A percentile compares a stretch with the other conserved stretches of the same genome.
phyloP scores from a whole-genome alignment of 2,888 invertebrate species.

The Chromoteleia sp. region DNA sequence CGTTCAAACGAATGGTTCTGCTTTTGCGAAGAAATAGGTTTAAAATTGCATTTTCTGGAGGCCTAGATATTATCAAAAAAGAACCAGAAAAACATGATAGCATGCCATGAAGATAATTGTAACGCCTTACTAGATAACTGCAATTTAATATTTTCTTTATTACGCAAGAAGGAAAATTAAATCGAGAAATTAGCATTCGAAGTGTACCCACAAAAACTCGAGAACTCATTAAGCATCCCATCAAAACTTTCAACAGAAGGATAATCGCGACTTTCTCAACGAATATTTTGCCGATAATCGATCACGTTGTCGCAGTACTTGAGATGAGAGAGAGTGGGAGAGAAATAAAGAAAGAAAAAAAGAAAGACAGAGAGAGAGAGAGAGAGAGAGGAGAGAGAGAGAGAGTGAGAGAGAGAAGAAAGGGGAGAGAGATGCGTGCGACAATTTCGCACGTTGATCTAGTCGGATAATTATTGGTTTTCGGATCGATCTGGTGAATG shows the following conservation, averaged over 20 bases:
- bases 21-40: constrained; percentile 19
- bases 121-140: background rate
- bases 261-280: constrained; percentile 68
- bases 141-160: constrained; percentile 19
- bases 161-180: constrained; percentile 9
- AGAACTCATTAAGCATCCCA: constrained; percentile 22
- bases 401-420: too few species aligned
- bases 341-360: too few species aligned
- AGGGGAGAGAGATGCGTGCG: too few species aligned
- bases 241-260: constrained; percentile 49
- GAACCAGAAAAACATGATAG: background rate
- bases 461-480: too few species aligned
- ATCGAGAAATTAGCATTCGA: constrained; percentile 16
- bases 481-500: too few species aligned
- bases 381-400: background rate
- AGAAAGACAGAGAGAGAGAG: too few species aligned
- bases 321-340: too few species aligned
- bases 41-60: constrained; percentile 1
- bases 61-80: constrained; percentile 21
- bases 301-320: constrained; percentile 53
- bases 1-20: constrained; percentile 28
- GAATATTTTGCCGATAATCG: constrained; percentile 62
- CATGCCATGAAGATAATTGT: constrained; percentile 12
- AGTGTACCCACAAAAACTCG: constrained; percentile 7
- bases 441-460: too few species aligned